Conservation (phyloP, 2,797 vertebrate genomes). For the Malacoctenus gilli region DNA sequence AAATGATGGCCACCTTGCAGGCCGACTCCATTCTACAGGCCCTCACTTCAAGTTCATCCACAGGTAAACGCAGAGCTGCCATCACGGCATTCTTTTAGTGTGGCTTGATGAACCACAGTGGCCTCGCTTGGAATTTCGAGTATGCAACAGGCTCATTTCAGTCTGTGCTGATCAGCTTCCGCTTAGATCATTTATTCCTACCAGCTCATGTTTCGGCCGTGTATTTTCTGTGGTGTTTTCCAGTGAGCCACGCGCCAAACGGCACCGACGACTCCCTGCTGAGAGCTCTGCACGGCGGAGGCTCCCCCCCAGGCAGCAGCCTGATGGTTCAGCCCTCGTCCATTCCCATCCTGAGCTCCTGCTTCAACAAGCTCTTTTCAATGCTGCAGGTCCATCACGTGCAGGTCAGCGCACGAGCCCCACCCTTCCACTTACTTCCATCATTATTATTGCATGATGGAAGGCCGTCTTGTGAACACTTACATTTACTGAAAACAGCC, state of each 20-base stretch:
- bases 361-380: conserved; percentile 99
- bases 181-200: too few species aligned
- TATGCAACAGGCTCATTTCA: too few species aligned
- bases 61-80: conserved; percentile 77
- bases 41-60: conserved; percentile 91
- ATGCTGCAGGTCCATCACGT: conserved; percentile 98
- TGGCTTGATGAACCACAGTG: too few species aligned
- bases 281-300: conserved; percentile 85
- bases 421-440: too few species aligned
- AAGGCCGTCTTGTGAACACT: too few species aligned
- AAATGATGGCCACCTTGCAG: conserved; percentile 99
- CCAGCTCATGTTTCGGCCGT: too few species aligned
- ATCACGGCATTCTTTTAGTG: too few species aligned
- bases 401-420: conserved; percentile 87
- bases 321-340: conserved; percentile 91
- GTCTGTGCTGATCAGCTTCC: too few species aligned
- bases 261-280: conserved; percentile 96
- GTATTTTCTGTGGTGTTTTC: conserved; percentile 10
- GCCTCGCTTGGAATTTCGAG: too few species aligned
- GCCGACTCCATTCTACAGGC: conserved; percentile 97
- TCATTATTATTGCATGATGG: too few species aligned
- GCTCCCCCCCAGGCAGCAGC: conserved; percentile 82
- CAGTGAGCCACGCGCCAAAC: conserved; percentile 90
- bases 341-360: conserved; percentile 93
- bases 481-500: too few species aligned